Evolutionary conservation across 1,140 invertebrate genomes (phyloP).

Genomic region (Cydia pomonella): DNA sequence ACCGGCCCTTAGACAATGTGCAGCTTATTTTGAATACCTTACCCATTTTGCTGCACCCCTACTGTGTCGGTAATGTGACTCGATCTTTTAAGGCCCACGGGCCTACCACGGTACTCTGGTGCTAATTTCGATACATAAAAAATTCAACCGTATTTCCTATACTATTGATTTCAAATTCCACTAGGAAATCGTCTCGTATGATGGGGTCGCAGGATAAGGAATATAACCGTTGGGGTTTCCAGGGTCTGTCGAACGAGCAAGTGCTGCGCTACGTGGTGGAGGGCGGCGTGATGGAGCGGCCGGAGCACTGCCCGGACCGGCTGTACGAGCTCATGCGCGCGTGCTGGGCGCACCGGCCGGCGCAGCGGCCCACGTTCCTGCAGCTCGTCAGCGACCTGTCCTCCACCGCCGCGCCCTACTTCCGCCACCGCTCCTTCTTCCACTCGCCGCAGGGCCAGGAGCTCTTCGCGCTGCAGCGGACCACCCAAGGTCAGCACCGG

Average conservation of each 20-base stretch:
- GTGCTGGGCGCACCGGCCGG: constrained; percentile 91
- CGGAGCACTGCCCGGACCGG: constrained; percentile 95
- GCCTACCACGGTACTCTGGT: no score
- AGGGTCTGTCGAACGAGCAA: constrained; percentile 89
- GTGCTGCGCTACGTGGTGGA: constrained; percentile 93
- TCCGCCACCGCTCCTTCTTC: constrained; percentile 89
- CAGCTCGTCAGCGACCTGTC: constrained; percentile 86
- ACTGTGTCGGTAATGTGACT: no score
- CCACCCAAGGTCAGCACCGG: constrained; percentile 15
- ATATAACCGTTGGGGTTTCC: constrained; percentile 8
- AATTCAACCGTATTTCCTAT: no score
- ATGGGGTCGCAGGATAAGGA: no score
- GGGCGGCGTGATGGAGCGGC: constrained; percentile 94
- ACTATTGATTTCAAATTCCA: no score
- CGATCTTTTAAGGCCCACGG: no score
- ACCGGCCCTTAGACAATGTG: no score
- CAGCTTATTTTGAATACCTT: no score
- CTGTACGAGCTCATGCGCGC: constrained; percentile 93
- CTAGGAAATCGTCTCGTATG: no score
- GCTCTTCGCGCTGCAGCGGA: constrained; percentile 68
- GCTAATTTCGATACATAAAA: no score
- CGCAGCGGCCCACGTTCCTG: constrained; percentile 90
- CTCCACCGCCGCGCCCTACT: constrained; percentile 82
- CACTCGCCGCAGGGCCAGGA: constrained; percentile 85
- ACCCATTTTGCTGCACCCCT: no score